phyloP scores from a whole-genome alignment of 2,113 vertebrate species.

The Cynoglossus semilaevis region DNA sequence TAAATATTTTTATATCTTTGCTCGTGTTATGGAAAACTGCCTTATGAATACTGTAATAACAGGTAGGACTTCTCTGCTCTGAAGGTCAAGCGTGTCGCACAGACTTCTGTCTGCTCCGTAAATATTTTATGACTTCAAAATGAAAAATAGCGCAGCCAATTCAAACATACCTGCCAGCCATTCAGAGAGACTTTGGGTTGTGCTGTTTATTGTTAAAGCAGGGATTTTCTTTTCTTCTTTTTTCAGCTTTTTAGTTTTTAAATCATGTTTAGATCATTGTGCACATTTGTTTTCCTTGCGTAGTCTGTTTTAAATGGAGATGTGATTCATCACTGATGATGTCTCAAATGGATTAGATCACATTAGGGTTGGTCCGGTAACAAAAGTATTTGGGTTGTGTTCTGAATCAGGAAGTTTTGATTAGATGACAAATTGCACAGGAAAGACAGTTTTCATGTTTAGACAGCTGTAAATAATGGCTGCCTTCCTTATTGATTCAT shows the following conservation, averaged over 20 bases:
- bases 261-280: conserved; percentile 18
- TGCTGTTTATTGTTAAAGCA: conserved; percentile 41
- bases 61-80: conserved; percentile 59
- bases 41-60: conserved; percentile 77
- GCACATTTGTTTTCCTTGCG: conserved; percentile 28
- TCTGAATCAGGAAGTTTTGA: conserved; percentile 2
- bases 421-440: not conserved
- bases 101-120: conserved; percentile 59
- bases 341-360: conserved; percentile 7
- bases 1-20: conserved; percentile 72
- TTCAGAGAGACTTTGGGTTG: conserved; percentile 42
- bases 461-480: not conserved
- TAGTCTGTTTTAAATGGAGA: conserved; percentile 4
- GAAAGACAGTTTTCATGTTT: not conserved
- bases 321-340: conserved; percentile 10
- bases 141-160: conserved; percentile 73
- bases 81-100: conserved; percentile 69
- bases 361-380: not conserved
- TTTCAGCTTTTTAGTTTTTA: not conserved
- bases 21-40: conserved; percentile 54
- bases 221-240: not conserved
- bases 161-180: conserved; percentile 69
- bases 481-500: not conserved
- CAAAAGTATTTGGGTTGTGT: conserved; percentile 11
- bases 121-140: conserved; percentile 80